Base-by-base conservation (phyloP, 2,113 vertebrate genomes). In the Tragelaphus imberbis region DNA sequence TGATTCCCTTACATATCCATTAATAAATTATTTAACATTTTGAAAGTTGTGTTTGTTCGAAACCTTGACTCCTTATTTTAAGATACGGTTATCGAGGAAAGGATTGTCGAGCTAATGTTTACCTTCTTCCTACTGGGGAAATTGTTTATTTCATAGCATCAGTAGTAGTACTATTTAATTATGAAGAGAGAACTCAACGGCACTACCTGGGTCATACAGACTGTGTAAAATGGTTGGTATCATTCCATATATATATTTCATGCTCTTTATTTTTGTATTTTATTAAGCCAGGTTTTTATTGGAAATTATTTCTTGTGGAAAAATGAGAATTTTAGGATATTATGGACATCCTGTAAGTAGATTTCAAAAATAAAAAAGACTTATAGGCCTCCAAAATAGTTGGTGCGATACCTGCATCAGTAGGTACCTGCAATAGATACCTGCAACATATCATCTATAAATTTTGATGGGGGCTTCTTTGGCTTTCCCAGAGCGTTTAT, bases 131-230 rank as follows among this genome's bases (percentile, higher is more conserved):
- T 93, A 99, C 99, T 0, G 99, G 99, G 88, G 99, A 99, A 98
- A 99, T 99, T 0, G 99, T 99, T 2, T 99, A 99, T 98, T 99
- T 99, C 97, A 99, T 99, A 25, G 99, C 99, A 21, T 99, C 99
- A 0, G 99, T 99, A 28, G 99, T 99, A 27, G 99, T 99, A 94
- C 98, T 99, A 0, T 99, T 99, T 98, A 99, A 99, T 98, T 99
- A 99, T 23, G 99, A 99, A 81, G 99, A 99, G 87, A 99, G 99
- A 95, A 99, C 99, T 68, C 99, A 99, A 88, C 99, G 99, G 63
- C 99, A 99, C 98, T 99, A 99, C 98, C 98, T 99, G 91, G 99
- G 99, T 96, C 99, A 99, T 98, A 99, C 99, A 1, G 99, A 99
- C 98, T 99, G 99, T 1, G 99, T 99, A 95, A 99, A 99, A 99